Evolutionary conservation across 2,888 invertebrate genomes (phyloP), one percentile per base, ranked within the genome.

Genomic region (Phaedon cochleariae): DNA sequence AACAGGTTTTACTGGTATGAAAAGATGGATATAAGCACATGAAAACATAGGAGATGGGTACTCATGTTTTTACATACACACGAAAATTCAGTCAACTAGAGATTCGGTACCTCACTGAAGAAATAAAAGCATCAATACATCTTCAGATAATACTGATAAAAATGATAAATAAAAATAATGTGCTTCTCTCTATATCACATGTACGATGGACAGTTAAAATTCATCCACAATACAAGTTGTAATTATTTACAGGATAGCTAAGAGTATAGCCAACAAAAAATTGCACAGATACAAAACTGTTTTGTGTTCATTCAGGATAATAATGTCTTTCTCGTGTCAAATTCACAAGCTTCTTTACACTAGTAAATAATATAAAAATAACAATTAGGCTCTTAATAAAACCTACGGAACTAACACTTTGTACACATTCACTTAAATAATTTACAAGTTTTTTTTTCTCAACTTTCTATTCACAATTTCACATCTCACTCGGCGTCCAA

Each of bases 341-440:
- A 46, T 60, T 48, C 61, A 73, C 59, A 75, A 74, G 71, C 72
- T 76, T 72, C 67, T 77, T 80, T 80, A 79, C 77, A 78, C 80
- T 80, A 81, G 73, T 75, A 78, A 79, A 77, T 78, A 77, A 83
- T 83, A 83, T 82, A 83, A 83, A 83, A 83, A 83, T 83, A 83
- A 83, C 82, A 83, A 83, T 82, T 82, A 82, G 82, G 82, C 82
- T 81, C 72, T 80, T 80, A 79, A 78, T 80, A 66, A 68, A 52
- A 80, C 79, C 79, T 80, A 79, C 76, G 73, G 72, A 75, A 76
- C 77, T 80, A 79, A 77, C 73, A 78, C 80, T 82, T 83, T 83
- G 82, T 83, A 83, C 83, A 83, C 79, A 80, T 81, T 79, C 78
- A 77, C 77, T 79, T 79, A 75, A 76, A 76, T 79, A 81, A 79